phyloP scores from a whole-genome alignment of 2,113 vertebrate genomes.

The Zootoca vivipara region DNA sequence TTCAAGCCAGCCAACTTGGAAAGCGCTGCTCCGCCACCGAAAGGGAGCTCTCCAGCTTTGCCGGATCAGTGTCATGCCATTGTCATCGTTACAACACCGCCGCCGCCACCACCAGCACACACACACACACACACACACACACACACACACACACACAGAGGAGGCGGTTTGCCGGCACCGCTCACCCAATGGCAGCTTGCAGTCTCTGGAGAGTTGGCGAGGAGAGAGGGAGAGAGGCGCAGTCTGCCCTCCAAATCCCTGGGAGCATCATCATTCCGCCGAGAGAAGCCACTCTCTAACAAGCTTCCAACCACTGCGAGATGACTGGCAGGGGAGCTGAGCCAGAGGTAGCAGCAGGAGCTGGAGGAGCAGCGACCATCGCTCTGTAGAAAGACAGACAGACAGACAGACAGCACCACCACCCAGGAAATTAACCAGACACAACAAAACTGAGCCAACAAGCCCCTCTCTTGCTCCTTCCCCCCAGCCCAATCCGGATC shows the following conservation, averaged over 20 bases:
- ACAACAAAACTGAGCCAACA: neutral
- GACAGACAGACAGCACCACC: neutral
- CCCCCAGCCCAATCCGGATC: neutral
- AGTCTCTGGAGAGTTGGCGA: conserved; percentile 80
- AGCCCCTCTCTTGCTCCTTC: neutral
- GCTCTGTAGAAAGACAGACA: neutral
- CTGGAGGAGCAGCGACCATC: conserved; percentile 51
- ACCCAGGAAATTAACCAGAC: conserved; percentile 67
- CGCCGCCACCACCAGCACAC: too few relatives aligned
- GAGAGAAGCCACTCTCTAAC: conserved; percentile 77
- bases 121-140: too few relatives aligned
- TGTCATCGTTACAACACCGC: conserved; percentile 66
- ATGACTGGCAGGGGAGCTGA: conserved; percentile 83
- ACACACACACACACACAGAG: conserved; percentile 41
- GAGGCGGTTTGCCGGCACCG: conserved; percentile 86
- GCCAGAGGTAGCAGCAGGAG: conserved; percentile 48
- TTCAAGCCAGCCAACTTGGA: neutral
- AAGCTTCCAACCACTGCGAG: conserved; percentile 82
- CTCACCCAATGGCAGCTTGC: conserved; percentile 89
- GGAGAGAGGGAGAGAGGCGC: conserved; percentile 74
- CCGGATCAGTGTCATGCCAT: conserved; percentile 80
- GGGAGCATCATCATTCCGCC: conserved; percentile 85
- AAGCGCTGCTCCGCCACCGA: neutral
- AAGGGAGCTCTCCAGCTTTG: neutral
- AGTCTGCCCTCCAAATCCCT: conserved; percentile 87